Conservation (phyloP, 2,888 invertebrate genomes). For the Eumerus sabulonum region DNA sequence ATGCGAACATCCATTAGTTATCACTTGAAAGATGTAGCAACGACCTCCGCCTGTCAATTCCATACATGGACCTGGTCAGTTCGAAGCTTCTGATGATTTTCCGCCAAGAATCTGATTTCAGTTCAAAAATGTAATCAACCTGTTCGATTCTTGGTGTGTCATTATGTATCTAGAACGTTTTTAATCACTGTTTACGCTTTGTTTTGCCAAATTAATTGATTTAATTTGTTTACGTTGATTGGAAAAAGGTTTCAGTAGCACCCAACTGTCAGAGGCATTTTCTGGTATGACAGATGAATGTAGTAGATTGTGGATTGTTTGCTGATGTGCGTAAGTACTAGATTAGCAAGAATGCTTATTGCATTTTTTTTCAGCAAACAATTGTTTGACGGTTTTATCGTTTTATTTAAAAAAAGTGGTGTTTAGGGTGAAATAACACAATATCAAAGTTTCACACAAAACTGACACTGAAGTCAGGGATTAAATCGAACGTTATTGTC, state of each 20-base stretch:
- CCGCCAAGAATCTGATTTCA: not conserved
- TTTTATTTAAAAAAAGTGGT: too few species aligned
- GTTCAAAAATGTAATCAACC: not conserved
- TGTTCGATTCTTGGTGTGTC: not conserved
- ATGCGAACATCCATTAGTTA: conserved; percentile 66
- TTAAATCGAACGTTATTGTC: too few species aligned
- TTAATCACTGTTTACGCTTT: not conserved
- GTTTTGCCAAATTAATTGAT: conserved; percentile 44
- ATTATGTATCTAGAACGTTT: conserved; percentile 18
- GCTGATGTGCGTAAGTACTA: too few species aligned
- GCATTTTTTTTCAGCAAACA: too few species aligned
- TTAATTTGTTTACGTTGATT: conserved; percentile 65
- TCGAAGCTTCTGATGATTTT: conserved; percentile 18
- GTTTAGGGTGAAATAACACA: too few species aligned
- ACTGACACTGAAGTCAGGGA: too few species aligned
- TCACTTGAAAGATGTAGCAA: conserved; percentile 62
- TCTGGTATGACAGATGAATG: conserved; percentile 59
- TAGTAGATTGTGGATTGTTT: conserved; percentile 44
- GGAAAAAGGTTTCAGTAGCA: conserved; percentile 63
- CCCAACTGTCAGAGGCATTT: conserved; percentile 52
- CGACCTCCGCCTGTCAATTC: conserved; percentile 54
- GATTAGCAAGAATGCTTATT: too few species aligned
- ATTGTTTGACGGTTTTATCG: too few species aligned
- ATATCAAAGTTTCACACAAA: too few species aligned
- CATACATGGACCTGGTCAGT: conserved; percentile 54